These are phyloP conservation scores for Pseudomyrmex dendroicus DNA, from an alignment of 1,140 invertebrate species.

Conservation along the genomic window DNA sequence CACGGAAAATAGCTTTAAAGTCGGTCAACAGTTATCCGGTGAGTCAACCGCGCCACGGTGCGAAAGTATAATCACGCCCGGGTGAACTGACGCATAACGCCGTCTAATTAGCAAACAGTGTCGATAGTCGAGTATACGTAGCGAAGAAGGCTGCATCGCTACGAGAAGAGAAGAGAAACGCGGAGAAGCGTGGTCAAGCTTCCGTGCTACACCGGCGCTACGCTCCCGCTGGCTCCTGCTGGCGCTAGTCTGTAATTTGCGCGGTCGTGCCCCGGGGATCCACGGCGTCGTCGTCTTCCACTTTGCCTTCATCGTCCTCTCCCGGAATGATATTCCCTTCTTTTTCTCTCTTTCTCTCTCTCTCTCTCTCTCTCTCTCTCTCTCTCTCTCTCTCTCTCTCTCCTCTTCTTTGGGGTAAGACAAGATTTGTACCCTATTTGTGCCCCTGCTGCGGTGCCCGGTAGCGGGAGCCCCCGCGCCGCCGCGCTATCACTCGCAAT, in stretches of 20 bases:
- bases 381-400: background rate
- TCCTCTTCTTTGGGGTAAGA: conserved; percentile 17
- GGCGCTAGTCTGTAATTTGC: conserved; percentile 80
- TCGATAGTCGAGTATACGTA: conserved; percentile 26
- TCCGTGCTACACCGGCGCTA: conserved; percentile 74
- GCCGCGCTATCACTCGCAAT: conserved; percentile 72
- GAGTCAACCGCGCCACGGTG: background rate
- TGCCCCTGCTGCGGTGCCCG: conserved; percentile 46
- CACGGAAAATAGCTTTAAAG: background rate
- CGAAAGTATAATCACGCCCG: conserved; percentile 21
- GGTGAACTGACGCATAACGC: conserved; percentile 36
- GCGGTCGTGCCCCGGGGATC: conserved; percentile 79
- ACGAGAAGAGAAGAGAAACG: conserved; percentile 28
- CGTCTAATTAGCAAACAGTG: conserved; percentile 46
- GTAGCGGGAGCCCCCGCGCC: conserved; percentile 63
- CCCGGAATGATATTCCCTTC: conserved; percentile 76
- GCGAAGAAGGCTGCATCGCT: conserved; percentile 13
- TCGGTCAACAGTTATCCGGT: background rate
- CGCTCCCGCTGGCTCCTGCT: conserved; percentile 63
- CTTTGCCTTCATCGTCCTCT: conserved; percentile 65
- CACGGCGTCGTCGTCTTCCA: conserved; percentile 56
- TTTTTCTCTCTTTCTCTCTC: conserved; percentile 13
- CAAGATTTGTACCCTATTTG: conserved; percentile 39
- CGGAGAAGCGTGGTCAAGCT: conserved; percentile 62
- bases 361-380: conserved; percentile 20